Base-by-base conservation (phyloP, 1,140 invertebrate species). In the Cataglyphis hispanica region DNA sequence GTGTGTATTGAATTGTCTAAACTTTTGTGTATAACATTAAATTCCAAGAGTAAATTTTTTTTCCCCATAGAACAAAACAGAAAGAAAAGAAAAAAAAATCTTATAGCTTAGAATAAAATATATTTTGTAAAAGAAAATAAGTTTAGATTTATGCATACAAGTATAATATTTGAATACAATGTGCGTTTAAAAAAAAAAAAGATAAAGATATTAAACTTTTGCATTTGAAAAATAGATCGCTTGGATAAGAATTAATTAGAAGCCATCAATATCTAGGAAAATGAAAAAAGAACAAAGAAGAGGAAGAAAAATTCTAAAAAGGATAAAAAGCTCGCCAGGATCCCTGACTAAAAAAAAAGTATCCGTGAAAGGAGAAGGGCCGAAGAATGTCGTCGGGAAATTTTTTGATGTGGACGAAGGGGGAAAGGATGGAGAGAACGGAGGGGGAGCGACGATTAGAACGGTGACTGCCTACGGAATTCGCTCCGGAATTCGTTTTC, bases 401-500 rank as follows among this genome's bases (percentile, higher is more conserved):
- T 70, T 70, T 70, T 70, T 70, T 46, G 27, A 34, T 27, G 46
- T 0, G 31, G 67, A 70, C 31, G 40, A 27, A 5, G 4, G 16
- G 1, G 43, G 46, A 43, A 11, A 40, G 37, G 8, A 8, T 3
- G 43, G 43, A 46, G 13, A 16, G 13, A 13, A 0, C 1, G 7
- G 40, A 2, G 40, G 10, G 40, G 10, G 2, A 43, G 19, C 60
- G 60, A 64, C 84, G 83, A 85, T 85, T 85, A 85, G 50, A 67
- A 78, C 61, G 74, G 63, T 58, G 50, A 69, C 46, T 67, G 61
- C 63, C 19, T 67, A 67, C n/a, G 84, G 84, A 85, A 85, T 85
- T 58, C 46, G 63, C 74, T 46, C 27, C 8, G 61, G 84, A 85
- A 85, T 85, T 85, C 74, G 53, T 78, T 85, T 78, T 80, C n/a